These are phyloP conservation scores for Poeciliopsis retropinna DNA, from an alignment of 2,113 vertebrate genomes.

Conservation along the genomic window DNA sequence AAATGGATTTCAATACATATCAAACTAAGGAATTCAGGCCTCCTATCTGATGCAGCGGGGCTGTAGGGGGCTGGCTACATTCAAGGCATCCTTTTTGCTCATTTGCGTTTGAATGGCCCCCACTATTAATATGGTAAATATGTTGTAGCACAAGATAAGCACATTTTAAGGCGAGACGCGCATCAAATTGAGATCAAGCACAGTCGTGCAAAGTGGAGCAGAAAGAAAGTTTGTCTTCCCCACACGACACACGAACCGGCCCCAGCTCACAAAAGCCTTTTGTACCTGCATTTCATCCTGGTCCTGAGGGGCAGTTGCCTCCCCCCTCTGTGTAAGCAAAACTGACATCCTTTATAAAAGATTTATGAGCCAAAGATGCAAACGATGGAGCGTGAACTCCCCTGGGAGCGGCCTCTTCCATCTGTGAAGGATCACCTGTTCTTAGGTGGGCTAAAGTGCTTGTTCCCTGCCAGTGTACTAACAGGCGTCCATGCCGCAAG, in stretches of 20 bases:
- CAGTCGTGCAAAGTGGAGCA: slow-evolving; percentile 40
- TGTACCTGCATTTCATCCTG: slow-evolving; percentile 73
- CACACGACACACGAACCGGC: slow-evolving; percentile 51
- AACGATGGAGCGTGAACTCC: slow-evolving; percentile 80
- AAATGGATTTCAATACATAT: slow-evolving; percentile 38
- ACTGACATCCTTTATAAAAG: slow-evolving; percentile 86
- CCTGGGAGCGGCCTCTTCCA: slow-evolving; percentile 76
- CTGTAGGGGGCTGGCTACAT: slow-evolving; percentile 31
- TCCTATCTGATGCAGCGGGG: slow-evolving; percentile 31
- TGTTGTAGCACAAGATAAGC: slow-evolving; percentile 66
- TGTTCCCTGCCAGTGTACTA: slow-evolving; percentile 71
- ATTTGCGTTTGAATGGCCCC: slow-evolving; percentile 71
- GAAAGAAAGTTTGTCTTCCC: slow-evolving; percentile 49
- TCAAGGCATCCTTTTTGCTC: slow-evolving; percentile 48
- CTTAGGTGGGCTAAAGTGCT: slow-evolving; percentile 76
- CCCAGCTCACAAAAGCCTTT: slow-evolving; percentile 67
- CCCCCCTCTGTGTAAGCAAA: slow-evolving; percentile 84
- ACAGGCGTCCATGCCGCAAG: slow-evolving; percentile 54
- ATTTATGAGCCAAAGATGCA: slow-evolving; percentile 85
- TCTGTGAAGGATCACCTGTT: slow-evolving; percentile 82
- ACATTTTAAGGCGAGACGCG: slow-evolving; percentile 35
- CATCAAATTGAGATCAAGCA: slow-evolving; percentile 48
- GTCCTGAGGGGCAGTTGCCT: slow-evolving; percentile 75
- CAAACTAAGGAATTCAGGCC: slow-evolving; percentile 54
- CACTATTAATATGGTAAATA: slow-evolving; percentile 65